phyloP scores from a whole-genome alignment of 2,888 invertebrate genomes.

The Flexamia atlantica region DNA sequence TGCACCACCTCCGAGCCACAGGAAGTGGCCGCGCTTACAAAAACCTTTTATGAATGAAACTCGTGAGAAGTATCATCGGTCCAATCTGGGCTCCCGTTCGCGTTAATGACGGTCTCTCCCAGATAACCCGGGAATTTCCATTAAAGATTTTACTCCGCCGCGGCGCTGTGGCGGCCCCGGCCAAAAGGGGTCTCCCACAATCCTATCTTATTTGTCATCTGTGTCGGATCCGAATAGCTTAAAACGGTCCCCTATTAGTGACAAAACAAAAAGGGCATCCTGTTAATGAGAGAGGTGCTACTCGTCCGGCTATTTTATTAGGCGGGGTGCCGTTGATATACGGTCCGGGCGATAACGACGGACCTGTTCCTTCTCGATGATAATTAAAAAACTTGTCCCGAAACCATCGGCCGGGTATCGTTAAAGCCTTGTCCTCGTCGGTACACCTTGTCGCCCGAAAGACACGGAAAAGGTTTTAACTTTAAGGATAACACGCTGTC shows the following conservation, averaged over 20 bases:
- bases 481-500: conserved; percentile 59
- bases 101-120: conserved; percentile 26
- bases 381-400: conserved; percentile 59
- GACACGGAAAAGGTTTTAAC: conserved; percentile 59
- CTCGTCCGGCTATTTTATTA: conserved; percentile 61
- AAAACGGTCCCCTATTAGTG: conserved; percentile 62
- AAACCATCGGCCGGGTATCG: conserved; percentile 57
- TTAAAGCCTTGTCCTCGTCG: conserved; percentile 52
- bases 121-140: conserved; percentile 32
- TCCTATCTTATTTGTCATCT: conserved; percentile 63
- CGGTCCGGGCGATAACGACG: conserved; percentile 53
- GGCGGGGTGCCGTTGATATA: conserved; percentile 55
- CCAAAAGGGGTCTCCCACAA: conserved; percentile 52
- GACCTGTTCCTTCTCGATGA: conserved; percentile 46
- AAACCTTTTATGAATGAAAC: conserved; percentile 58
- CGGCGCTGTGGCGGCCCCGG: conserved; percentile 11
- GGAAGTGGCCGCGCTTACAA: background rate
- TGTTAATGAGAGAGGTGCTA: conserved; percentile 62
- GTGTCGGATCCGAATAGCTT: conserved; percentile 54
- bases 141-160: conserved; percentile 46
- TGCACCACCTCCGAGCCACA: background rate
- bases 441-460: conserved; percentile 40
- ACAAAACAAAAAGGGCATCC: conserved; percentile 61
- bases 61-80: conserved; percentile 48
- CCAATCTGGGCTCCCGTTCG: conserved; percentile 53